Evolutionary conservation across 1,140 invertebrate genomes (phyloP).

Genomic region (Galleria mellonella): DNA sequence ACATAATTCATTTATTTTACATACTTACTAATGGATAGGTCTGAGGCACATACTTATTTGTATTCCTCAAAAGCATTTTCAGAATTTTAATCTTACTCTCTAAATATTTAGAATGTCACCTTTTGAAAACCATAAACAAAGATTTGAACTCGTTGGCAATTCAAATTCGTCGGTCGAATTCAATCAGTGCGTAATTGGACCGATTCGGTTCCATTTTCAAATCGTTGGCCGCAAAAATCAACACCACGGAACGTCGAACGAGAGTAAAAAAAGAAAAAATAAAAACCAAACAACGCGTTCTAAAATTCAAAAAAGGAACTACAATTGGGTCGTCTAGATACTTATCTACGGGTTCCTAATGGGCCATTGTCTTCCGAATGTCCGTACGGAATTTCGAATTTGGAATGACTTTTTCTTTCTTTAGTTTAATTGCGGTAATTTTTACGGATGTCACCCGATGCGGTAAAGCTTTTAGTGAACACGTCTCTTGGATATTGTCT

Average conservation of each 20-base stretch:
- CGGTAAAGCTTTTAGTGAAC: slow-evolving; percentile 22
- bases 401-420: slow-evolving; percentile 37
- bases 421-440: slow-evolving; percentile 55
- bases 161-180: slow-evolving; percentile 12
- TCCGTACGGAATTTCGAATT: slow-evolving; percentile 35
- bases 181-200: slow-evolving; percentile 24
- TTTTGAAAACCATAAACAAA: not conserved
- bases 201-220: slow-evolving; percentile 17
- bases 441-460: slow-evolving; percentile 54
- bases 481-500: slow-evolving; percentile 2
- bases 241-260: slow-evolving; percentile 22
- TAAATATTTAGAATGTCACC: no score
- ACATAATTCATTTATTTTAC: no score
- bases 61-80: no score
- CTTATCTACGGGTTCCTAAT: slow-evolving; percentile 53
- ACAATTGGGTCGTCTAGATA: slow-evolving; percentile 52
- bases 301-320: slow-evolving; percentile 46
- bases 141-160: not conserved
- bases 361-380: slow-evolving; percentile 43
- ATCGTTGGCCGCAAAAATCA: slow-evolving; percentile 43
- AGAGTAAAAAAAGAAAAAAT: slow-evolving; percentile 12
- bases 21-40: no score
- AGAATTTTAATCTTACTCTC: no score
- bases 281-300: slow-evolving; percentile 26
- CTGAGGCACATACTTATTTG: no score